Conservation (phyloP, 2,113 vertebrate species). For the Perca schrenkii region DNA sequence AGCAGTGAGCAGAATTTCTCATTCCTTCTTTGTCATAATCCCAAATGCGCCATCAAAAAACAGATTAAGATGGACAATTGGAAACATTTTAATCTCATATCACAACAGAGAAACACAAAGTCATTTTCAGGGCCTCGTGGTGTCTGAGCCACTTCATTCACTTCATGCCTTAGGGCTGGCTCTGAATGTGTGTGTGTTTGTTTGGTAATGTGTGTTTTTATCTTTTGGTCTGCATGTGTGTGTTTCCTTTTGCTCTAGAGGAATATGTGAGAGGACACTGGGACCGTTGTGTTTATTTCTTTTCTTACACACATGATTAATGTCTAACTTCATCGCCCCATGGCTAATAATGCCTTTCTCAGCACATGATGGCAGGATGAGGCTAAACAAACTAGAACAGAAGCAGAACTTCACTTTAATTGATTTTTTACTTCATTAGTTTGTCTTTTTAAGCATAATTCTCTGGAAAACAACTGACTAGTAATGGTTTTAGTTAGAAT, state of each 20-base stretch:
- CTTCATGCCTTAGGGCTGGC: not conserved
- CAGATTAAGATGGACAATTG: not conserved
- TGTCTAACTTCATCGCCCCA: conserved; percentile 23
- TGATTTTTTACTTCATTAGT: conserved; percentile 3
- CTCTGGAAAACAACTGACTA: conserved; percentile 20
- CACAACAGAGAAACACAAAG: not conserved
- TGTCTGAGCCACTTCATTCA: conserved; percentile 15
- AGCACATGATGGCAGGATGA: conserved; percentile 48
- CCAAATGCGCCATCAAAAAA: not conserved
- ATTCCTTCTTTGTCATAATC: not conserved
- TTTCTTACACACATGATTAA: conserved; percentile 41
- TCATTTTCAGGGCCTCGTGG: conserved; percentile 11
- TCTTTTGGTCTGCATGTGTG: not conserved
- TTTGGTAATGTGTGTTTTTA: not conserved
- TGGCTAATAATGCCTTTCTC: conserved; percentile 15
- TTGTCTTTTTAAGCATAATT: conserved; percentile 19
- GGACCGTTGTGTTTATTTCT: conserved; percentile 27
- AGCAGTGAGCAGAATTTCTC: not conserved
- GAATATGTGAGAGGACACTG: conserved; percentile 50
- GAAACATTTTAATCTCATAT: not conserved
- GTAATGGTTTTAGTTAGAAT: not conserved
- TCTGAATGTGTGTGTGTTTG: not conserved
- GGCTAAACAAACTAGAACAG: conserved; percentile 32
- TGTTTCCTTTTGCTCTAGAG: conserved; percentile 24
- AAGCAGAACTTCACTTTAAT: conserved; percentile 27